Percentiles rank a stretch among this genome's conserved stretches.
Evolutionary conservation across 2,888 invertebrate species (phyloP).

Genomic region (Drosophila longiperda): DNA sequence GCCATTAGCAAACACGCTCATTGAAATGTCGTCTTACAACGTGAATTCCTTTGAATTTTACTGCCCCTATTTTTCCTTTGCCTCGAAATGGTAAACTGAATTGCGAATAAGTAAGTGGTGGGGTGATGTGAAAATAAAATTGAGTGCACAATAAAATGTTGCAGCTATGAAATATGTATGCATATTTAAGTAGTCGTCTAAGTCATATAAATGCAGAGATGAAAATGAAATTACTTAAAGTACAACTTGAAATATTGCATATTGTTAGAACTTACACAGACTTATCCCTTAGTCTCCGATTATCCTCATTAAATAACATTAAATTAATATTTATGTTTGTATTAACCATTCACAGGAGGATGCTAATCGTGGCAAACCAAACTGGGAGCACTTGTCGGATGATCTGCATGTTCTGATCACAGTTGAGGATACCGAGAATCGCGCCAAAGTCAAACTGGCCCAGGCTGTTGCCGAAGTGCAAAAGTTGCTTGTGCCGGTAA

Average conservation of each 20-base stretch:
- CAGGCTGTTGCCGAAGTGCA: conserved; percentile 99
- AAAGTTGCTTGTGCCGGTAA: conserved; percentile 98
- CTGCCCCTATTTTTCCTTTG: conserved; percentile 8
- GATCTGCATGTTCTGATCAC: conserved; percentile 99
- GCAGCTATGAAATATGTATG: neutral
- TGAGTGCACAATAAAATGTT: conserved; percentile 24
- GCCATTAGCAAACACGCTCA: conserved; percentile 46
- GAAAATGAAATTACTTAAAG: neutral
- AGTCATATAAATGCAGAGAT: neutral
- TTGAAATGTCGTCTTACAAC: conserved; percentile 31
- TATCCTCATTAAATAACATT: neutral
- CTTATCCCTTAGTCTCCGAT: neutral
- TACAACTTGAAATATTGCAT: neutral
- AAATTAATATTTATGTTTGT: neutral
- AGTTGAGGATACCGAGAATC: conserved; percentile 99
- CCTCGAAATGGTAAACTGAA: neutral
- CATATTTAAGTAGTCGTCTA: neutral
- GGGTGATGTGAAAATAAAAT: neutral
- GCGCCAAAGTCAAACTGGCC: conserved; percentile 96
- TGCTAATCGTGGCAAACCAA: conserved; percentile 99
- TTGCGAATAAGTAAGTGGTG: neutral
- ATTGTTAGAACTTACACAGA: neutral
- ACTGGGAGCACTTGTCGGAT: conserved; percentile 99
- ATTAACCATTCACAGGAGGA: conserved; percentile 92
- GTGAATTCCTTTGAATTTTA: conserved; percentile 19